phyloP scores from a whole-genome alignment of 1,140 invertebrate species.

The Cydia fagiglandana region DNA sequence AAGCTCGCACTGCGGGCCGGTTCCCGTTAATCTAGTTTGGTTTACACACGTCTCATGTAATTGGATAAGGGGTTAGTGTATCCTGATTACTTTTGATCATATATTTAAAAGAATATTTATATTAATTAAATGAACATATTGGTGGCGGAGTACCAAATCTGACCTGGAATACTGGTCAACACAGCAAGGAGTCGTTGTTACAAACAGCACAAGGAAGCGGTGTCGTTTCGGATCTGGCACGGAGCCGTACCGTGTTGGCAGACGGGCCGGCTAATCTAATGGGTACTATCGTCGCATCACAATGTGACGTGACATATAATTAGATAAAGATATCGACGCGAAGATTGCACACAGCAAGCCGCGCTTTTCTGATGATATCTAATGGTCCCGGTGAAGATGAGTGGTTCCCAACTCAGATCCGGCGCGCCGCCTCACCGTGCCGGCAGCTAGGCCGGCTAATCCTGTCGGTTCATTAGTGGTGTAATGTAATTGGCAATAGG shows the following conservation, averaged over 20 bases:
- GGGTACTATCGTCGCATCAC: no score
- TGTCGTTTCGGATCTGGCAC: no score
- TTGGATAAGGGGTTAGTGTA: background rate
- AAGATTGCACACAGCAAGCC: background rate
- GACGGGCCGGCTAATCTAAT: no score
- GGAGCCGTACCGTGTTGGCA: no score
- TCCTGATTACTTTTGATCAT: no score
- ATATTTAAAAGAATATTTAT: no score
- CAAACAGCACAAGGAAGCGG: no score
- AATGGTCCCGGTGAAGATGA: background rate
- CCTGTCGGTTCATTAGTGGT: constrained; percentile 59
- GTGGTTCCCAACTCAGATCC: background rate
- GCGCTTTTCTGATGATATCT: background rate
- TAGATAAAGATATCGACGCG: background rate
- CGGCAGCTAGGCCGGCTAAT: constrained; percentile 47
- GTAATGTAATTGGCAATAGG: constrained; percentile 74
- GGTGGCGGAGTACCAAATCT: no score
- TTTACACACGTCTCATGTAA: background rate
- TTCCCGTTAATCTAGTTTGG: background rate
- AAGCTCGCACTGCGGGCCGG: background rate
- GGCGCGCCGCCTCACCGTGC: background rate
- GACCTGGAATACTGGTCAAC: no score
- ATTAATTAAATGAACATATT: no score
- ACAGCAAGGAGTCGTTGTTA: no score
- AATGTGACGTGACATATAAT: no score